A percentile compares a stretch with the other conserved stretches of the same genome.
Evolutionary conservation across 1,140 invertebrate species (phyloP).

Genomic region (Mamestra configurata): DNA sequence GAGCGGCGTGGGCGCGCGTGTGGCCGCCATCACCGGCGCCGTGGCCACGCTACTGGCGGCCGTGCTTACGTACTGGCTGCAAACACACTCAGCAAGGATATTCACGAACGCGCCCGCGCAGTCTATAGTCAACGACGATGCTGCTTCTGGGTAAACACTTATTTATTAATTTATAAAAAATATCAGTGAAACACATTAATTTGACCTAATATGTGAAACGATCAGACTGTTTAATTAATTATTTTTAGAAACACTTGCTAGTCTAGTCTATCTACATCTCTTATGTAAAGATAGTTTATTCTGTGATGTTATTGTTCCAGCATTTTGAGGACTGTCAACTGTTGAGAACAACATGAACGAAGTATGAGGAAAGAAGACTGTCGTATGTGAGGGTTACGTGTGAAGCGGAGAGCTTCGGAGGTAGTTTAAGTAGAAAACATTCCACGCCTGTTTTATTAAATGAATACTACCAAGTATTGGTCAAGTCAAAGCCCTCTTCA

Average conservation of each 20-base stretch:
- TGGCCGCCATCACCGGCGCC: constrained; percentile 90
- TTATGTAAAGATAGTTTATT: background rate
- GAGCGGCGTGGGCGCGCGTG: constrained; percentile 90
- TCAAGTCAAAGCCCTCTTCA: background rate
- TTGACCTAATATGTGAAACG: no score
- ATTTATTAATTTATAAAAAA: no score
- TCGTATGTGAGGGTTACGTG: constrained; percentile 21
- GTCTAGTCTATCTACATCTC: no score
- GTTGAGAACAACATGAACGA: constrained; percentile 56
- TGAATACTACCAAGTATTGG: background rate
- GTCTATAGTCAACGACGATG: constrained; percentile 56
- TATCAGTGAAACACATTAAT: no score
- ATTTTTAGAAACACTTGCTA: no score
- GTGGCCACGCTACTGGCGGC: constrained; percentile 90
- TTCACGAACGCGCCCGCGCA: constrained; percentile 82
- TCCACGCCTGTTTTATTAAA: background rate
- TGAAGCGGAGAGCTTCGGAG: constrained; percentile 11
- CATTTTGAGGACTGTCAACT: constrained; percentile 73
- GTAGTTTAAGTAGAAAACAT: constrained; percentile 27
- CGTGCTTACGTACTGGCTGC: constrained; percentile 91
- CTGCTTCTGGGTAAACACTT: constrained; percentile 67
- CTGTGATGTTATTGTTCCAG: constrained; percentile 68
- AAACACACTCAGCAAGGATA: constrained; percentile 89
- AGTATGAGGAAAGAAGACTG: constrained; percentile 29
- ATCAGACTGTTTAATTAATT: background rate